Conservation (phyloP, 2,797 vertebrate genomes). For the Macroramphosus scolopax region DNA sequence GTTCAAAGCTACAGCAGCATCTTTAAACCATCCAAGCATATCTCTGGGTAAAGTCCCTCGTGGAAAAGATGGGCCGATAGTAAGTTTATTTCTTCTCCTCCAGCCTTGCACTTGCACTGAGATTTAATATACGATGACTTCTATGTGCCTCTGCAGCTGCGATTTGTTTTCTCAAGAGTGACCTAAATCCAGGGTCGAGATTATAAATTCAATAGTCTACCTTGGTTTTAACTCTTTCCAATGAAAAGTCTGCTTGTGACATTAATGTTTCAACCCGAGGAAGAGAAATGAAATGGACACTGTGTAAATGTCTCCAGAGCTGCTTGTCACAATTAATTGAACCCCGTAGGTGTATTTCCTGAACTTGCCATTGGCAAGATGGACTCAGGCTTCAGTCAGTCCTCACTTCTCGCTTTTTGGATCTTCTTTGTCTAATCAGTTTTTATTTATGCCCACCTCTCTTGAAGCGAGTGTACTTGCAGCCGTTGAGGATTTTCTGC, state of each 20-base stretch:
- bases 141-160: background rate
- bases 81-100: conserved; percentile 14
- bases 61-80: conserved; percentile 17
- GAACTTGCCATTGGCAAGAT: conserved; percentile 39
- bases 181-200: conserved; percentile 5
- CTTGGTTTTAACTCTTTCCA: conserved; percentile 1
- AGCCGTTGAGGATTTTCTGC: conserved; percentile 26
- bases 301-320: background rate
- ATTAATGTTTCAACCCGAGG: background rate
- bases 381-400: background rate
- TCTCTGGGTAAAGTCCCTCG: conserved; percentile 35
- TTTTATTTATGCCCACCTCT: conserved; percentile 15
- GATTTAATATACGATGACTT: conserved; percentile 4
- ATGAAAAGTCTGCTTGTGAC: conserved; percentile 9
- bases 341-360: conserved; percentile 13
- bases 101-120: conserved; percentile 2
- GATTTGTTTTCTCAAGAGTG: background rate
- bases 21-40: conserved; percentile 47
- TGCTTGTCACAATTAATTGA: conserved; percentile 9
- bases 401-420: conserved; percentile 3
- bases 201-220: background rate
- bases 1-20: conserved; percentile 49
- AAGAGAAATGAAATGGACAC: background rate
- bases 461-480: conserved; percentile 6
- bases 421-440: conserved; percentile 19